Evolutionary conservation across 2,888 invertebrate species (phyloP).

Genomic region (Chrysolina haemoptera): DNA sequence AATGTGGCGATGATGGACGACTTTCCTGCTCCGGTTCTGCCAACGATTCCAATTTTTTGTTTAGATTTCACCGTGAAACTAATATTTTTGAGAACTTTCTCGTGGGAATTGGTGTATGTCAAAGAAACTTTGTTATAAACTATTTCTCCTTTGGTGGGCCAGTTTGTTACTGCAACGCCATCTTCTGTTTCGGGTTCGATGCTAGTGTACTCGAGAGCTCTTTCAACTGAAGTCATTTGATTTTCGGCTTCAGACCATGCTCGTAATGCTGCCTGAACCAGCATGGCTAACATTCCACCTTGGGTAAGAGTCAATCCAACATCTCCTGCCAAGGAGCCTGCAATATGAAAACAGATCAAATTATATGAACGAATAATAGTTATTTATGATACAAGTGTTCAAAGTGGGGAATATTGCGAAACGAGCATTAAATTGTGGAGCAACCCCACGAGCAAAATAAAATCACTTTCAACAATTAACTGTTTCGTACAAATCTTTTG

Average conservation of each 20-base stretch:
- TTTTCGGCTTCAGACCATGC: constrained; percentile 88
- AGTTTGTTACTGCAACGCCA: constrained; percentile 72
- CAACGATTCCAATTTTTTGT: constrained; percentile 85
- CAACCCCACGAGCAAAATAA: too few species aligned
- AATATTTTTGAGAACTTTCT: constrained; percentile 79
- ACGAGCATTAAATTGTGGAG: too few species aligned
- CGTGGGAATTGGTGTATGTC: constrained; percentile 81
- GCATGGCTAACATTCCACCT: constrained; percentile 83
- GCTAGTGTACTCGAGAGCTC: constrained; percentile 73
- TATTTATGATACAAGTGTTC: too few species aligned
- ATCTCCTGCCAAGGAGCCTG: constrained; percentile 64
- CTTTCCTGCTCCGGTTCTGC: constrained; percentile 89
- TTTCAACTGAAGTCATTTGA: constrained; percentile 91
- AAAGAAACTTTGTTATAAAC: constrained; percentile 76
- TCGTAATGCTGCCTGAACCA: constrained; percentile 76
- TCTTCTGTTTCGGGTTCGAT: constrained; percentile 67
- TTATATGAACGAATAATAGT: background rate
- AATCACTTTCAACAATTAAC: too few species aligned
- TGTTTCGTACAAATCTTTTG: too few species aligned
- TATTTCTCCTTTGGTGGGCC: constrained; percentile 76
- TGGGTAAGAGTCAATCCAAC: constrained; percentile 88
- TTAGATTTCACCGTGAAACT: constrained; percentile 78
- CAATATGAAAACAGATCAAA: constrained; percentile 21
- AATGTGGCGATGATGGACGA: constrained; percentile 83
- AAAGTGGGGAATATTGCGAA: too few species aligned